phyloP scores from a whole-genome alignment of 2,888 invertebrate genomes.

The Chromoteleia sp. region DNA sequence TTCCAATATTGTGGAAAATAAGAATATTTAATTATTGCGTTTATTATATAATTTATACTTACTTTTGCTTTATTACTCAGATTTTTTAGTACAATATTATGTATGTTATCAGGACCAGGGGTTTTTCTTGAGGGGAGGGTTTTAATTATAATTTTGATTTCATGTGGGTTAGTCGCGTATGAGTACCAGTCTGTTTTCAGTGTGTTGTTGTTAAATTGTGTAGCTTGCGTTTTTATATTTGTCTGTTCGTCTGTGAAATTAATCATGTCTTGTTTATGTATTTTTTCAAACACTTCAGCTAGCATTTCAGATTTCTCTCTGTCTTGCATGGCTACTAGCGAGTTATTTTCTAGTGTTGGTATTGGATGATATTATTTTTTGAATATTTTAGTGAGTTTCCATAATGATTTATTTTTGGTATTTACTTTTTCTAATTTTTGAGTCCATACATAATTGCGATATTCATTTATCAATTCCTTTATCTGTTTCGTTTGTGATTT shows the following conservation, averaged over 20 bases:
- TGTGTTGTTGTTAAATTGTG: constrained; percentile 1
- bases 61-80: constrained; percentile 47
- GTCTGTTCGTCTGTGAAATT: constrained; percentile 29
- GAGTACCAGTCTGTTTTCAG: constrained; percentile 23
- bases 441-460: constrained; percentile 50
- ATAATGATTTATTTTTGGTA: constrained; percentile 42
- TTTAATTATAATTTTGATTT: constrained; percentile 41
- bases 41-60: constrained; percentile 51
- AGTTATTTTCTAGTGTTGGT: constrained; percentile 25
- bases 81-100: constrained; percentile 66
- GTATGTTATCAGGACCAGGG: constrained; percentile 61
- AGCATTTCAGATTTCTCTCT: constrained; percentile 58
- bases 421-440: constrained; percentile 45
- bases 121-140: constrained; percentile 31
- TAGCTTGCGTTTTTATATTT: constrained; percentile 2
- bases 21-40: constrained; percentile 48
- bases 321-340: constrained; percentile 7
- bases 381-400: constrained; percentile 55
- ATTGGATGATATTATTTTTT: constrained; percentile 44
- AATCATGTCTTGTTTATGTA: constrained; percentile 46
- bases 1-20: constrained; percentile 64
- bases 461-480: constrained; percentile 29
- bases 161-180: constrained; percentile 25
- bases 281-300: constrained; percentile 44
- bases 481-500: constrained; percentile 47